Base-by-base conservation (phyloP, 2,888 invertebrate genomes). In the Thecophora atra region DNA sequence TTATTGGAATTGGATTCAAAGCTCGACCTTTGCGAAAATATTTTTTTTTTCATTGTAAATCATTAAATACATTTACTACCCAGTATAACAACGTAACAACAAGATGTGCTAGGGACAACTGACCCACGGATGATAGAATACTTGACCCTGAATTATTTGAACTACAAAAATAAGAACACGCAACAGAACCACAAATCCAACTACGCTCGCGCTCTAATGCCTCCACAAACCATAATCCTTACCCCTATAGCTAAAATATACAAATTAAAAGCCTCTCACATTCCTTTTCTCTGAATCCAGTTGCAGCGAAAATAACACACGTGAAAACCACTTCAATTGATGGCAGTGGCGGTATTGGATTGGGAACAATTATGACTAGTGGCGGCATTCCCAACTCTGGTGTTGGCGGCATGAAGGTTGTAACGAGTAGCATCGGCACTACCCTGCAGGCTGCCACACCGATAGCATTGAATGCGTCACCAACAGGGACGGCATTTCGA, bases 231-330 rank as follows among this genome's bases (percentile, higher is more conserved):
- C 51, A 76, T 78, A 74, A 75, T 82, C 78, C 78, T 78, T 64
- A 64, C 30, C 69, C 76, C 58, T 72, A 79, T 79, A 77, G 80
- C 77, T 70, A 78, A 66, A 77, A 80, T 77, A 79, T 80, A 76
- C 80, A 79, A 79, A 79, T 78, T 77, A 80, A 82, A 77, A 82
- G 77, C 76, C 77, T 72, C 76, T 78, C 73, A 74, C 75, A 73
- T 71, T 76, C 73, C 72, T 78, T 79, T 75, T 88, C 87, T 71
- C 80, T 88, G 76, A 87, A 87, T 81, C 81, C 88, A 80, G 88
- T 89, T 78, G 84, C 88, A 76, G 88, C 84, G 73, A 88, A 89
- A 84, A 86, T 89, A 72, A 86, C 88, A 6, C 85, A 88, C 74
- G 86, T 88, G 21, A 88, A 89, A 77, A 83, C 89, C 58, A 84